These are phyloP conservation scores for Cosmia pyralina DNA, from an alignment of 2,888 invertebrate species.

Conservation along the genomic window DNA sequence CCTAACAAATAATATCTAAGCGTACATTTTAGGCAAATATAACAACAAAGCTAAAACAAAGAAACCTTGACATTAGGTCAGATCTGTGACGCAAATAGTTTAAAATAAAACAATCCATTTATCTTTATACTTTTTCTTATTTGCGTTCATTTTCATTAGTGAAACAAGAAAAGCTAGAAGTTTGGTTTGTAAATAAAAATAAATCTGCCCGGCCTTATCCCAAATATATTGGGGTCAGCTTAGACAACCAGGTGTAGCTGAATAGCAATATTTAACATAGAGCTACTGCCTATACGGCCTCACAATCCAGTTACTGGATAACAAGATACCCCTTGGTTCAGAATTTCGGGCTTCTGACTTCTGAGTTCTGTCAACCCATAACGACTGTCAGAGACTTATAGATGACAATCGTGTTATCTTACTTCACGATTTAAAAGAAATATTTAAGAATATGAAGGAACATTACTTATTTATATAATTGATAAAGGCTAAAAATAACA, in stretches of 20 bases:
- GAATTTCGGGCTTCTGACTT: neutral
- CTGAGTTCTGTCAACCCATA: neutral
- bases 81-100: neutral
- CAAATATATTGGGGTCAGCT: neutral
- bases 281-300: neutral
- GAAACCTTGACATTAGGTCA: slow-evolving; percentile 30
- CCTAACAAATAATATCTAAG: slow-evolving; percentile 9
- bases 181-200: neutral
- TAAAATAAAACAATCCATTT: neutral
- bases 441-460: no score
- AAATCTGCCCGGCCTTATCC: neutral
- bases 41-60: slow-evolving; percentile 13
- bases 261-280: neutral
- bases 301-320: neutral
- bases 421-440: neutral
- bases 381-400: neutral
- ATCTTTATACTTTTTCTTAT: neutral
- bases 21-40: slow-evolving; percentile 1
- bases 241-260: neutral
- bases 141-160: neutral
- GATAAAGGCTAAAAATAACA: no score
- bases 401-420: neutral
- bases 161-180: neutral
- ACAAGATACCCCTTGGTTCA: neutral
- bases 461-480: no score